Conservation (phyloP, 64 coral and sea anemone genomes). For the Montipora sp. region DNA sequence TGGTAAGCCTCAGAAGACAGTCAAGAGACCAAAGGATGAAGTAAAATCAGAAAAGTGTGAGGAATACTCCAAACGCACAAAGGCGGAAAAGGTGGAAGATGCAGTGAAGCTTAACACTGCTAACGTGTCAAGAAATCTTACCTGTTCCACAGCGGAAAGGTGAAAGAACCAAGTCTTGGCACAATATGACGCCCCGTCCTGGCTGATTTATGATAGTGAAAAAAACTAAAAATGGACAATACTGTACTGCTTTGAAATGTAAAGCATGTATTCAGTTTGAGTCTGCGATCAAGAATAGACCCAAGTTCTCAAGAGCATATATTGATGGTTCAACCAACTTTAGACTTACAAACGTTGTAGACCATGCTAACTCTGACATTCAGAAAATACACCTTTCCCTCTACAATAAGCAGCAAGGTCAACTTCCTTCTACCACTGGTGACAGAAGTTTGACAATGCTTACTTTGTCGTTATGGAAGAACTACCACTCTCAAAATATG, state of each 20-base stretch:
- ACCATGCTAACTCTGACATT: slow-evolving; percentile 46
- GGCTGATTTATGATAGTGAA: too few relatives aligned
- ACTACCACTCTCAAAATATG: slow-evolving; percentile 82
- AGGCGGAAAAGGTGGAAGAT: too few relatives aligned
- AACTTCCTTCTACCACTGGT: neutral
- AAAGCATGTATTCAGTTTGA: slow-evolving; percentile 15
- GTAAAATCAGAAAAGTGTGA: too few relatives aligned
- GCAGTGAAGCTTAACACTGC: too few relatives aligned
- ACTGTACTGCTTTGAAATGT: neutral
- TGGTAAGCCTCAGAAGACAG: too few relatives aligned
- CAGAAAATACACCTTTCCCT: slow-evolving; percentile 63
- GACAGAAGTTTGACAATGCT: slow-evolving; percentile 69
- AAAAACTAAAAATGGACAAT: too few relatives aligned
- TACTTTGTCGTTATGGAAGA: slow-evolving; percentile 86
- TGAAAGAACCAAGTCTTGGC: too few relatives aligned
- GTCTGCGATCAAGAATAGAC: neutral
- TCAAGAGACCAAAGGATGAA: too few relatives aligned
- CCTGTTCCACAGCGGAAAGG: too few relatives aligned
- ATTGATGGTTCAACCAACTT: neutral
- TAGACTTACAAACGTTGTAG: slow-evolving; percentile 32
- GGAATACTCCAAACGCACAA: too few relatives aligned
- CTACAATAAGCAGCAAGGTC: slow-evolving; percentile 63
- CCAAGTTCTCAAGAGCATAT: slow-evolving; percentile 20
- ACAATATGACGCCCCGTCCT: too few relatives aligned
- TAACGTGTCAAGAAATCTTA: too few relatives aligned